phyloP scores from a whole-genome alignment of 2,113 vertebrate genomes.

The Oryctolagus cuniculus region mOryCun1.1 NC_091441.1:3182501-3183000 shows the following conservation, averaged over 20 bases:
- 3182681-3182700: too few species aligned
- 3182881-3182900: background rate
- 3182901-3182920: fast-evolving
- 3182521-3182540: fast-evolving
- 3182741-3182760: fast-evolving
- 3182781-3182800: fast-evolving
- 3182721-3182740: background rate
- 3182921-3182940: fast-evolving
- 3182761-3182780: background rate
- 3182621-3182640: background rate
- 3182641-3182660: background rate
- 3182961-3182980: background rate
- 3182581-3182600: too few species aligned
- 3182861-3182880: too few species aligned
- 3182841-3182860: background rate
- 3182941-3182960: fast-evolving
- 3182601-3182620: too few species aligned
- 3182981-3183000: background rate
- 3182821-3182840: background rate
- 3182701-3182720: background rate
- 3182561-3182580: too few species aligned
- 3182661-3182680: fast-evolving
- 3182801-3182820: fast-evolving
- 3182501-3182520: background rate
- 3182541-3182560: background rate